Conservation (phyloP, 2,113 vertebrate species). For the Balaeniceps rex region DNA sequence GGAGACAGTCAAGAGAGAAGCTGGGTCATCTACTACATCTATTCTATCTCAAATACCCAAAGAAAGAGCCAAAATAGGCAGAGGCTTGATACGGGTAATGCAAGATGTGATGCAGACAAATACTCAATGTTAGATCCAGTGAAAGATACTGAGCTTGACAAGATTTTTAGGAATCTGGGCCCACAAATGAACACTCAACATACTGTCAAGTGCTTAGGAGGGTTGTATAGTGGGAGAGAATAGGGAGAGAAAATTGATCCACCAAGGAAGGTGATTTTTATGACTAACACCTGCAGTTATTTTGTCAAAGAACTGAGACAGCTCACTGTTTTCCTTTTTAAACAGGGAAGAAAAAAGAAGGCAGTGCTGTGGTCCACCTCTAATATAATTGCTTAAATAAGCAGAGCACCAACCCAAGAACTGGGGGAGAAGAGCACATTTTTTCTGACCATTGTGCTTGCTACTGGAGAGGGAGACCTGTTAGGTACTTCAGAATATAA, state of each 20-base stretch:
- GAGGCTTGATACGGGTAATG: neutral
- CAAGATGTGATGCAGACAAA: neutral
- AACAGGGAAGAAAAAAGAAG: neutral
- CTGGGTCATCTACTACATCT: neutral
- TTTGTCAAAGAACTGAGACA: neutral
- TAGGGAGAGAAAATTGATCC: neutral
- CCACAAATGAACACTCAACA: neutral
- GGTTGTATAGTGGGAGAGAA: neutral
- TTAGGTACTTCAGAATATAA: neutral
- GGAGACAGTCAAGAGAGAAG: neutral
- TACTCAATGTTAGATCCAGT: neutral
- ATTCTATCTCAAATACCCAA: neutral
- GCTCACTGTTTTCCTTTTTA: neutral
- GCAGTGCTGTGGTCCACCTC: neutral
- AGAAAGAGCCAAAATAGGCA: neutral
- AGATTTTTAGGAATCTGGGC: neutral
- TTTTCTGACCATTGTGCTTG: neutral
- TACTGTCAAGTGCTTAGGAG: neutral
- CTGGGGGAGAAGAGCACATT: neutral
- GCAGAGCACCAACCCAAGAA: neutral
- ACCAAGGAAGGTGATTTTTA: neutral
- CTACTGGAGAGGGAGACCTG: neutral
- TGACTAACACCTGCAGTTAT: neutral
- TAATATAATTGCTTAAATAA: neutral
- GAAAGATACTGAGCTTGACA: neutral